phyloP scores from a whole-genome alignment of 2,797 vertebrate species.

The Chaetophractus vellerosus region DNA sequence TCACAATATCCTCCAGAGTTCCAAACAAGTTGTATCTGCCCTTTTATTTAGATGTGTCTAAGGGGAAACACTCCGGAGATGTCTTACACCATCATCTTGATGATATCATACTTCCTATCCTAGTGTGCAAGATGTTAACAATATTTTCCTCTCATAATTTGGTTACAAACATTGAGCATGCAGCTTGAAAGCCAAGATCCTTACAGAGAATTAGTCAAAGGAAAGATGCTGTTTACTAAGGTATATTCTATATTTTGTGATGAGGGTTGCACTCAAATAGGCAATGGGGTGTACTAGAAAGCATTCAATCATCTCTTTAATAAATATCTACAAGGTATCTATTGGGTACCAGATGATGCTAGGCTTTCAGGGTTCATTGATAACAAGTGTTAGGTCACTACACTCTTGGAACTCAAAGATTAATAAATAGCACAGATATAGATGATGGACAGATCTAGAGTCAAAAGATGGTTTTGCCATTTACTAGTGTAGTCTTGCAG shows the following conservation, averaged over 20 bases:
- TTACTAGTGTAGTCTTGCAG: background rate
- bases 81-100: too few relatives aligned
- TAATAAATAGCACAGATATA: background rate
- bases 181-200: background rate
- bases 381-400: background rate
- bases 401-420: background rate
- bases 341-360: background rate
- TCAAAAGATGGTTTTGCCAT: background rate
- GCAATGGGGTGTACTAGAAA: background rate
- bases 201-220: background rate
- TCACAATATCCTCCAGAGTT: too few relatives aligned
- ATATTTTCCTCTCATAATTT: background rate
- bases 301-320: background rate
- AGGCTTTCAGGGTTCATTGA: background rate
- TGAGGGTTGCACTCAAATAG: fast-evolving
- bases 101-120: background rate
- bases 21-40: too few relatives aligned
- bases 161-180: background rate
- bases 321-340: background rate
- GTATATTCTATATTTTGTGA: fast-evolving
- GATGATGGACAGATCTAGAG: background rate
- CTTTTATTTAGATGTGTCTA: too few relatives aligned
- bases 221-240: background rate
- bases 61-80: too few relatives aligned
- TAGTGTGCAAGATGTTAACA: background rate